Base-by-base conservation (phyloP, 1,140 invertebrate genomes). In the Temnothorax longispinosus region DNA sequence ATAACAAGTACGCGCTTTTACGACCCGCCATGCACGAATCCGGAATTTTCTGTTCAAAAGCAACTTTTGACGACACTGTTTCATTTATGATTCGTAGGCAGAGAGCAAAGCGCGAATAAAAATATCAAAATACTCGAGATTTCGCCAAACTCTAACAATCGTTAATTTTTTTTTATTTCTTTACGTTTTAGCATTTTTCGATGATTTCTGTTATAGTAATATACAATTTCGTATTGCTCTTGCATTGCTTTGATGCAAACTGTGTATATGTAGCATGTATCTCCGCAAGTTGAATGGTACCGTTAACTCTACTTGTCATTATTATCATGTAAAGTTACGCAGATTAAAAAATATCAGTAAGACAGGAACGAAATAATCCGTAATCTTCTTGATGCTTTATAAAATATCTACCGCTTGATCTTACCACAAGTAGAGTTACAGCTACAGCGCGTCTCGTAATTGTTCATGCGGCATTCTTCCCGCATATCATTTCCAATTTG, bases 1-100 rank as follows among this genome's bases (percentile, higher is more conserved):
- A 91, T 89, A 89, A 91, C 71, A 91, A 91, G 86, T 90, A 85
- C 90, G 67, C 76, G 76, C 82, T 91, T 91, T 91, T 89, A 91
- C 87, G 86, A 21, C 6, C n/a, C 64, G 13, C 27, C 27, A n/a
- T n/a, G 27, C 27, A 27, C 60, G 54, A 60, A 82, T 81, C 74
- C 69, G 78, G 64, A 90, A 90, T 88, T 84, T 89, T 86, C 86
- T 82, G 52, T 38, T 71, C 32, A n/a, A 41, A 15, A 74, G 69
- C 13, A 47, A 41, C 13, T 27, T 41, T 56, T 44, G 67, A 74
- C 67, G 54, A 50, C 54, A 58, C 11, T 82, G 78, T 82, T 74
- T 47, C 38, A 60, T 82, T 60, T 82, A 82, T 56, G 52, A 74
- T 56, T 54, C 64, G 35, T 54, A 67, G 41, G 11, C 38, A 35